These are phyloP conservation scores for Microctenopoma stevenorrisi DNA, from an alignment of 2,797 vertebrate genomes.

Conservation along the genomic window DNA sequence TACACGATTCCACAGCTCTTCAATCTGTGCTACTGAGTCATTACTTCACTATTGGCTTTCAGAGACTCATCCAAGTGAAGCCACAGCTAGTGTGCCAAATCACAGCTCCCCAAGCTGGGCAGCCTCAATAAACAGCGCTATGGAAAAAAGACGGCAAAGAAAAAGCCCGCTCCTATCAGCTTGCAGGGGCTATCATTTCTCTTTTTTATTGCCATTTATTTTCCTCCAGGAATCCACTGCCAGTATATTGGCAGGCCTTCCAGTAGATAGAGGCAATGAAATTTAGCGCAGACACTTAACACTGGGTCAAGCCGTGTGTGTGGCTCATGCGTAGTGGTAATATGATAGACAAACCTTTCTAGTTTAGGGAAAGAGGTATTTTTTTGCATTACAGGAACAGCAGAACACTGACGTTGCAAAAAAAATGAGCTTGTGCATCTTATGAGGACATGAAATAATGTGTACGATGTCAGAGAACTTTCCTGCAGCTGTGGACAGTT, in stretches of 20 bases:
- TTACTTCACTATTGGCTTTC: slow-evolving; percentile 93
- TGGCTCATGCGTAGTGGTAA: slow-evolving; percentile 91
- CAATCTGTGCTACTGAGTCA: slow-evolving; percentile 87
- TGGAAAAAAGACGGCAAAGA: slow-evolving; percentile 72
- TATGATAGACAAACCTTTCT: slow-evolving; percentile 95
- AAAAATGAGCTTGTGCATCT: too few relatives aligned
- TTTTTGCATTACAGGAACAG: slow-evolving; percentile 86
- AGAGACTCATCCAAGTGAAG: slow-evolving; percentile 87
- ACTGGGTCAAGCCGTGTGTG: slow-evolving; percentile 91
- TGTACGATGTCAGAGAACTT: slow-evolving; percentile 50
- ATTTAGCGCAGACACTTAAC: slow-evolving; percentile 98
- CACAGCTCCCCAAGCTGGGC: slow-evolving; percentile 89
- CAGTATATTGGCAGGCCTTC: slow-evolving; percentile 98
- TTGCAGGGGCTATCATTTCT: slow-evolving; percentile 93
- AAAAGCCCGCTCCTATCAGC: slow-evolving; percentile 88
- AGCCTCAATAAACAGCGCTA: slow-evolving; percentile 87
- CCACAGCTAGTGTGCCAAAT: slow-evolving; percentile 89
- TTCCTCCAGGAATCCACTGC: slow-evolving; percentile 98
- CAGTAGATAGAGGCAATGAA: slow-evolving; percentile 98
- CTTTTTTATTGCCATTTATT: slow-evolving; percentile 99
- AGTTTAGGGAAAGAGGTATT: slow-evolving; percentile 83
- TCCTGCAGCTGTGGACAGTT: slow-evolving; percentile 26
- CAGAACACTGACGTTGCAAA: slow-evolving; percentile 56
- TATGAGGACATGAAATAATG: background rate
- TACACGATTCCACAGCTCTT: slow-evolving; percentile 93